Percentiles rank a stretch among this genome's conserved stretches.
These are phyloP conservation scores for Aramus guarauna DNA, from an alignment of 2,113 vertebrate species.

Conservation along the genomic window DNA sequence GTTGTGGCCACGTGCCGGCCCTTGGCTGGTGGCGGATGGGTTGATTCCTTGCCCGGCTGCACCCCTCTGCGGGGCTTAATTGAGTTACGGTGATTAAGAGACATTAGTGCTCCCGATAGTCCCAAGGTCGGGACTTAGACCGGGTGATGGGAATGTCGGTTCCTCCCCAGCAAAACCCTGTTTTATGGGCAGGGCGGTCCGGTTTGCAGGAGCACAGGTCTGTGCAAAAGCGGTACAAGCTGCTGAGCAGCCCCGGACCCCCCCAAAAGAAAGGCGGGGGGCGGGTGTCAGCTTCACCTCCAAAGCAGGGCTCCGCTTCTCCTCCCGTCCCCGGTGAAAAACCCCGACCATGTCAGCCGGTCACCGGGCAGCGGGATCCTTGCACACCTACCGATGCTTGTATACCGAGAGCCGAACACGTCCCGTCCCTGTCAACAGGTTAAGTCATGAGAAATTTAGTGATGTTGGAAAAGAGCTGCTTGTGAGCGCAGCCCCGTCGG, in stretches of 20 bases:
- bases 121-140: not conserved
- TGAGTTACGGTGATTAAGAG: not conserved
- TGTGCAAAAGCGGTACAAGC: not conserved
- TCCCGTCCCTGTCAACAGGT: slow-evolving; percentile 24
- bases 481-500: not conserved
- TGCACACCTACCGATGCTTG: not conserved
- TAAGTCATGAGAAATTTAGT: slow-evolving; percentile 25
- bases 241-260: not conserved
- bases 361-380: rapidly evolving
- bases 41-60: not conserved
- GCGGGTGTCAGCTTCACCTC: not conserved
- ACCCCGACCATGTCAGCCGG: not conserved
- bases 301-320: not conserved
- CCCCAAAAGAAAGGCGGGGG: not conserved
- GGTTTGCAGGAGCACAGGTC: not conserved
- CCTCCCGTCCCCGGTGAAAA: not conserved
- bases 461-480: slow-evolving; percentile 35
- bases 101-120: not conserved
- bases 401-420: not conserved
- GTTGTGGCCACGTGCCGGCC: rapidly evolving
- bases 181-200: not conserved
- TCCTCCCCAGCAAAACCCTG: not conserved
- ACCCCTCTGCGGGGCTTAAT: not conserved
- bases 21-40: rapidly evolving
- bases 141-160: rapidly evolving